Evolutionary conservation across 2,113 vertebrate species (phyloP), one percentile per base, ranked within the genome.

Genomic region (Gallinago media): DNA sequence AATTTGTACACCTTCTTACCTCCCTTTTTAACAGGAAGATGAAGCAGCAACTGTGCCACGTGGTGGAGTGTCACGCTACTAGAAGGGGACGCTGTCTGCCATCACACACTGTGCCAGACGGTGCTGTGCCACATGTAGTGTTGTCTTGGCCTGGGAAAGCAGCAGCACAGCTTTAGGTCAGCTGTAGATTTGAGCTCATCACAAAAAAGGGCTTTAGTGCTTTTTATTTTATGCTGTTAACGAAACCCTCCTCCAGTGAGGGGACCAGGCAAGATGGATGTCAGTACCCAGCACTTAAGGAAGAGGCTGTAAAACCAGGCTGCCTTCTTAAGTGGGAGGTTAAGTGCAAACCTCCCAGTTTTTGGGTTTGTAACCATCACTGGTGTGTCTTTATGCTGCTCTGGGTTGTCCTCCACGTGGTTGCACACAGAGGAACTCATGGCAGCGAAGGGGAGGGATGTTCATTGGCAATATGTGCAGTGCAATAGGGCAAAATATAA

Each of bases 371-470:
- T 44, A 79, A 79, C 68, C 31, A 42, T 20, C 27, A 21, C 18
- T 10, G 3, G 12, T 31, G 40, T 20, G 29, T 42, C 8, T 47
- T 74, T 52, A 11, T 13, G 36, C 26, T 32, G 21, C 68, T 55
- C 20, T 26, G 36, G 49, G 36, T 22, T 16, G 23, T 27, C 26
- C 61, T 68, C 20, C 29, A 8, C 9, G 4, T 47, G 18, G 1
- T 1, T 1, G 44, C 54, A 38, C 40, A 29, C 40, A 32, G 42
- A 50, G 46, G 46, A 81, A 19, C 26, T 85, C 40, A 7, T 18
- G 47, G 31, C 32, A 1, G 0, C 2, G 0, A 54, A 61, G 31
- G 44, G 18, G 27, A 59, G 62, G 66, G 7, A 25, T 11, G 18
- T 36, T 66, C 34, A 31, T 11, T n/a, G 12, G 18, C 44, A 67